These are phyloP conservation scores for Agonopterix heracliana DNA, from an alignment of 2,888 invertebrate genomes.

Conservation along the genomic window DNA sequence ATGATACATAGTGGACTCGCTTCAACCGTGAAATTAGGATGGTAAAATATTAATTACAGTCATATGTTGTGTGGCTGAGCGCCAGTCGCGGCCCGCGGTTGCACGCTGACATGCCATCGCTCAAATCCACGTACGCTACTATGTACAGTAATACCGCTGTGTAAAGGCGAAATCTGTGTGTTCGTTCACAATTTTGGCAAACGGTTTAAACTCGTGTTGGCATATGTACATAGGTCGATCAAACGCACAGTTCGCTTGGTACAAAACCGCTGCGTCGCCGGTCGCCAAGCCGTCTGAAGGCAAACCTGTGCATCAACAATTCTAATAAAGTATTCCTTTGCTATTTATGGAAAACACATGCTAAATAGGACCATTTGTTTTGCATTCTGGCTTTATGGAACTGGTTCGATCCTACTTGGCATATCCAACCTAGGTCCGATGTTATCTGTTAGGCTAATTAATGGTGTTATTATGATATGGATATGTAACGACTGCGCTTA, in stretches of 20 bases:
- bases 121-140: slow-evolving; percentile 3
- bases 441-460: background rate
- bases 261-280: slow-evolving; percentile 26
- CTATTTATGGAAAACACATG: slow-evolving; percentile 35
- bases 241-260: slow-evolving; percentile 28
- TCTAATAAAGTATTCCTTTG: slow-evolving; percentile 28
- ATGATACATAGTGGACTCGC: slow-evolving; percentile 11
- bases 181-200: slow-evolving; percentile 6
- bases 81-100: slow-evolving; percentile 27
- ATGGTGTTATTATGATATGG: no score
- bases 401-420: slow-evolving; percentile 9
- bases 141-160: background rate
- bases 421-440: background rate
- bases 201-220: background rate
- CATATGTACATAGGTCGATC: slow-evolving; percentile 24
- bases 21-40: slow-evolving; percentile 30
- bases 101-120: slow-evolving; percentile 4
- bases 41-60: slow-evolving; percentile 37
- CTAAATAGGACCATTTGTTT: slow-evolving; percentile 22
- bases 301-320: slow-evolving; percentile 33
- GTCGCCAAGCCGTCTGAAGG: slow-evolving; percentile 62
- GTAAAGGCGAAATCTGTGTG: background rate
- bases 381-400: slow-evolving; percentile 19
- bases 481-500: no score
- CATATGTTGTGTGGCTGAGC: slow-evolving; percentile 29